Evolutionary conservation across 1,140 invertebrate species (phyloP).

Genomic region (Psix sp.): DNA sequence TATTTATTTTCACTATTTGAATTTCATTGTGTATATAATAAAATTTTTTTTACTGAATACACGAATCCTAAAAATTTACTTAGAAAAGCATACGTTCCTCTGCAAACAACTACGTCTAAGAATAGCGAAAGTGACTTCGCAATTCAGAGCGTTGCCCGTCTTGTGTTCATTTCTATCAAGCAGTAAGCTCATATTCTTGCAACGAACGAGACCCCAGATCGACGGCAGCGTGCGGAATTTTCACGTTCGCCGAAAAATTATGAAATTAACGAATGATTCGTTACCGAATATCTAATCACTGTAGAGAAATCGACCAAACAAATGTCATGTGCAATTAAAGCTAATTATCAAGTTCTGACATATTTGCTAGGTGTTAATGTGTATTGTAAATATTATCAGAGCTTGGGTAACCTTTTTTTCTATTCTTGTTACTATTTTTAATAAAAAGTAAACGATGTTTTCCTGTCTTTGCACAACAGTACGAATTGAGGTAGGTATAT

Average conservation of each 20-base stretch:
- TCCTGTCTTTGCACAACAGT: constrained; percentile 72
- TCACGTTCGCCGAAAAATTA: constrained; percentile 21
- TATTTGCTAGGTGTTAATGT: constrained; percentile 50
- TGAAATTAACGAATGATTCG: constrained; percentile 12
- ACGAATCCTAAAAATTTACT: background rate
- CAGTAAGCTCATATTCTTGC: constrained; percentile 67
- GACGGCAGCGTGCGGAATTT: constrained; percentile 51
- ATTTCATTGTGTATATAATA: no score
- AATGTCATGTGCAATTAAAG: background rate
- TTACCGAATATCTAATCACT: constrained; percentile 6
- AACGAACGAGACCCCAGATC: constrained; percentile 42
- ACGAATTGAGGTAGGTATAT: constrained; percentile 73
- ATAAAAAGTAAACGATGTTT: constrained; percentile 65
- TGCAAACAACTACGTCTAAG: constrained; percentile 39
- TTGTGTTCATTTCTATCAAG: constrained; percentile 39
- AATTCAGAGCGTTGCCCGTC: constrained; percentile 39
- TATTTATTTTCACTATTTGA: no score
- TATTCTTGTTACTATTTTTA: constrained; percentile 11
- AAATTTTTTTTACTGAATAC: background rate
- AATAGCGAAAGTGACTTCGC: constrained; percentile 48
- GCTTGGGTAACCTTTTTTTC: constrained; percentile 38
- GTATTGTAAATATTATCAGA: constrained; percentile 38
- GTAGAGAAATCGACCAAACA: constrained; percentile 3
- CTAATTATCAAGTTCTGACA: constrained; percentile 35
- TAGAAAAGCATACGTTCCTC: constrained; percentile 22